Conservation (phyloP, 2,113 vertebrate genomes). For the Centropus bengalensis region DNA sequence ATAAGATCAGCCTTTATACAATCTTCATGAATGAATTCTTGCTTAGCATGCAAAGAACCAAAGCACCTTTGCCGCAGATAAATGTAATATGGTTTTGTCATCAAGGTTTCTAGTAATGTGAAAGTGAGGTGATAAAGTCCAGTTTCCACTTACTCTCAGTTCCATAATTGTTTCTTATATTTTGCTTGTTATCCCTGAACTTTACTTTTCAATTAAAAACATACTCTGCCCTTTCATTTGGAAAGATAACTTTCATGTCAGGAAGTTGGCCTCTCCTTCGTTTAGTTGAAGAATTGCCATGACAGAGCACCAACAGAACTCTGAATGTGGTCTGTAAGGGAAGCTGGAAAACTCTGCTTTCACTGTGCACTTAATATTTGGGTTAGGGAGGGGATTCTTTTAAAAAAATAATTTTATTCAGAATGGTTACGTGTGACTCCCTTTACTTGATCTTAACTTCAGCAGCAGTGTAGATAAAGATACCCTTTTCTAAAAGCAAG, state of each 20-base stretch:
- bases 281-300: conserved; percentile 31
- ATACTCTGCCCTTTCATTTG: neutral
- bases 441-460: neutral
- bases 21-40: neutral
- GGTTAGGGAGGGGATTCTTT: neutral
- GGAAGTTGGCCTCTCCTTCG: conserved; percentile 44
- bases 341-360: neutral
- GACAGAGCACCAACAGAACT: conserved; percentile 60
- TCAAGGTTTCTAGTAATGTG: neutral
- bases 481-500: neutral
- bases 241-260: conserved; percentile 18
- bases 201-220: conserved; percentile 24
- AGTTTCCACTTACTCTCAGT: neutral
- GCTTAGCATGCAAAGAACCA: neutral
- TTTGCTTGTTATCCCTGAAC: neutral
- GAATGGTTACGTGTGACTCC: neutral
- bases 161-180: neutral
- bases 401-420: neutral
- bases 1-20: neutral
- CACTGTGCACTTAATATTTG: neutral
- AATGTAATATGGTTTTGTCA: neutral
- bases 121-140: neutral
- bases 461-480: neutral
- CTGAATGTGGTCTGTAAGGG: conserved; percentile 25
- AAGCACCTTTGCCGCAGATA: neutral